A percentile compares a stretch with the other conserved stretches of the same genome.
phyloP scores from a whole-genome alignment of 2,113 vertebrate species.

The Ivindomyrus marchei region DNA sequence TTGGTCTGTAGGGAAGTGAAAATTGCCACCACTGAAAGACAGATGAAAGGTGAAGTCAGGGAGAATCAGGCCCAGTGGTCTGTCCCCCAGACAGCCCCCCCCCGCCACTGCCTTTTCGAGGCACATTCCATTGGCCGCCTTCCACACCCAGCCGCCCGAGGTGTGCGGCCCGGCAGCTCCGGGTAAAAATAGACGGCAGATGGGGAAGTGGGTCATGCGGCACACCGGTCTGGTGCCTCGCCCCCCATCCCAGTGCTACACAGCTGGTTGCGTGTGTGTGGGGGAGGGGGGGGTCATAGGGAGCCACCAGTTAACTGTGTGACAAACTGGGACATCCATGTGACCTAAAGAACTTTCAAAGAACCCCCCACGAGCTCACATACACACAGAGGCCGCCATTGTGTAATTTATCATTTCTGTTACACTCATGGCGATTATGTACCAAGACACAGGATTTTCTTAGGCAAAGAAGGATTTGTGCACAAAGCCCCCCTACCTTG shows the following conservation, averaged over 20 bases:
- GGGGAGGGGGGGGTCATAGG: neutral
- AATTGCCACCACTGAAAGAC: neutral
- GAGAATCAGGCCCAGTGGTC: neutral
- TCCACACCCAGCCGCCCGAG: neutral
- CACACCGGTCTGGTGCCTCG: slow-evolving; percentile 55
- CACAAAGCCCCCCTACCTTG: neutral
- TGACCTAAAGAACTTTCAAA: slow-evolving; percentile 41
- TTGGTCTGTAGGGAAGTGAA: neutral
- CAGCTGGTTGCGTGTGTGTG: neutral
- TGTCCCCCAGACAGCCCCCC: neutral
- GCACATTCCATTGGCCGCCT: neutral
- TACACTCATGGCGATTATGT: too few relatives aligned
- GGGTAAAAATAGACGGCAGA: slow-evolving; percentile 77
- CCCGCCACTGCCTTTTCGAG: neutral
- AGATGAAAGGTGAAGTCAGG: neutral
- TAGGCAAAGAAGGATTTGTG: neutral
- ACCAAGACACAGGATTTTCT: neutral
- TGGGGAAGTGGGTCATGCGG: slow-evolving; percentile 63
- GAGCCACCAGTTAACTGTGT: neutral
- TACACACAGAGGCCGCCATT: neutral
- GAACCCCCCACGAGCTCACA: slow-evolving; percentile 20
- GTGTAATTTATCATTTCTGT: neutral
- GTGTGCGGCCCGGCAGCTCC: slow-evolving; percentile 58
- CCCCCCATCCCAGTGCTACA: slow-evolving; percentile 52
- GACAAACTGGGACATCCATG: slow-evolving; percentile 28